phyloP scores from a whole-genome alignment of 2,888 invertebrate genomes.

The Drosophila limbata region DNA sequence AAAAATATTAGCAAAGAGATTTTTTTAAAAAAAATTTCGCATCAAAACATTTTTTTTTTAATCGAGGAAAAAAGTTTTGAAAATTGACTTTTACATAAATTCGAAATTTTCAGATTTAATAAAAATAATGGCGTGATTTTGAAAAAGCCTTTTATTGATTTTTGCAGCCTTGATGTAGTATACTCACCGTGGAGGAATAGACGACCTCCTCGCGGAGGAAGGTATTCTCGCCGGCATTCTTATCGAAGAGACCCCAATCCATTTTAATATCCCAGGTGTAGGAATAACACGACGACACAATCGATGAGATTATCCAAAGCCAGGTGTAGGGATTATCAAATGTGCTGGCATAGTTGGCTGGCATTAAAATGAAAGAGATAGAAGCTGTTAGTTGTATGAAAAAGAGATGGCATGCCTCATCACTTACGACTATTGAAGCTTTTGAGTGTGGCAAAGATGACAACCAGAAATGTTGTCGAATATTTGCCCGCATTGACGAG shows the following conservation, averaged over 20 bases:
- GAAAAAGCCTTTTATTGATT: too few relatives aligned
- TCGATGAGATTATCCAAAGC: conserved; percentile 94
- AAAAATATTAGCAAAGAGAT: too few relatives aligned
- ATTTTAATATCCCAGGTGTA: conserved; percentile 99
- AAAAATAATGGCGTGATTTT: too few relatives aligned
- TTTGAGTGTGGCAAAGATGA: conserved; percentile 92
- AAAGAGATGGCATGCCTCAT: neutral
- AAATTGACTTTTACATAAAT: too few relatives aligned
- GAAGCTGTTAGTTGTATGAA: neutral
- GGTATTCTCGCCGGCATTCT: conserved; percentile 95
- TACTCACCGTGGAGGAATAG: conserved; percentile 93
- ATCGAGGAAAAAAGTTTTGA: too few relatives aligned
- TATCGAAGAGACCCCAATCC: conserved; percentile 99
- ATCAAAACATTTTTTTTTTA: too few relatives aligned
- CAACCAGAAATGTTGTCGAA: conserved; percentile 97
- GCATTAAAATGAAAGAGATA: conserved; percentile 12
- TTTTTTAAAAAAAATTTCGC: too few relatives aligned
- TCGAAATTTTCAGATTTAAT: too few relatives aligned
- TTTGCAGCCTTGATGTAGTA: neutral
- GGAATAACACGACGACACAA: conserved; percentile 96
- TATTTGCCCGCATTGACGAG: conserved; percentile 99
- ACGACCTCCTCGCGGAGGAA: conserved; percentile 97
- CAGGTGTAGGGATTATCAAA: conserved; percentile 94
- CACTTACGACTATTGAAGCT: conserved; percentile 88
- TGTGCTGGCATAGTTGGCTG: conserved; percentile 87